Evolutionary conservation across 2,888 invertebrate genomes (phyloP).

Genomic region (Chesias legatella): DNA sequence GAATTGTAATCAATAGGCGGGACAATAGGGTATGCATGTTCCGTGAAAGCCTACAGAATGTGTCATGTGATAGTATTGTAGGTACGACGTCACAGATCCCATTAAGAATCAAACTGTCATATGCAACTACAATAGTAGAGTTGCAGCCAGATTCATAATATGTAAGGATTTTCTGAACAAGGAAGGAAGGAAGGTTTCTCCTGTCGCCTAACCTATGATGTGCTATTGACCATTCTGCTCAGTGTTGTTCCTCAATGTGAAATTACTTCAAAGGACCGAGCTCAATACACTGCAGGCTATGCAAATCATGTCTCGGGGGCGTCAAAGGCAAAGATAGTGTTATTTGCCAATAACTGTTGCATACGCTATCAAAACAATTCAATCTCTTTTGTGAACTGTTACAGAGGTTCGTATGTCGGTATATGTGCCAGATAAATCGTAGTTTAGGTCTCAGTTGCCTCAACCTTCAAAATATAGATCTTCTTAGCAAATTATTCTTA

Average conservation of each 20-base stretch:
- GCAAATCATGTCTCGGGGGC: neutral
- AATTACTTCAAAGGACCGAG: neutral
- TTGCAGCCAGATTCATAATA: neutral
- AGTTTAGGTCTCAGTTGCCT: no score
- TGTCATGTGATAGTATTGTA: slow-evolving; percentile 4
- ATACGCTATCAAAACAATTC: neutral
- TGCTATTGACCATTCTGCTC: neutral
- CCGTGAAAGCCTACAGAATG: slow-evolving; percentile 16
- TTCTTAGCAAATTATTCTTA: no score
- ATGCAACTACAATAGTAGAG: neutral
- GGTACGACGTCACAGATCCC: neutral
- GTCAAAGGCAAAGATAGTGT: neutral
- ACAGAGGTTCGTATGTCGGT: no score
- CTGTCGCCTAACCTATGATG: neutral
- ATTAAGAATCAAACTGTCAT: neutral
- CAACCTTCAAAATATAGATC: no score
- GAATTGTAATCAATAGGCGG: slow-evolving; percentile 62
- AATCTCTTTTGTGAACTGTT: no score
- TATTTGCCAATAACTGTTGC: no score
- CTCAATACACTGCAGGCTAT: neutral
- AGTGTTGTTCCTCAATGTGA: neutral
- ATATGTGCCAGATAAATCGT: no score
- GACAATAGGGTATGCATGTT: slow-evolving; percentile 49
- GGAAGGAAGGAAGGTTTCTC: no score
- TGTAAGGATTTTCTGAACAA: no score